phyloP scores from a whole-genome alignment of 2,888 invertebrate genomes.

The Acanthosoma haemorrhoidale region DNA sequence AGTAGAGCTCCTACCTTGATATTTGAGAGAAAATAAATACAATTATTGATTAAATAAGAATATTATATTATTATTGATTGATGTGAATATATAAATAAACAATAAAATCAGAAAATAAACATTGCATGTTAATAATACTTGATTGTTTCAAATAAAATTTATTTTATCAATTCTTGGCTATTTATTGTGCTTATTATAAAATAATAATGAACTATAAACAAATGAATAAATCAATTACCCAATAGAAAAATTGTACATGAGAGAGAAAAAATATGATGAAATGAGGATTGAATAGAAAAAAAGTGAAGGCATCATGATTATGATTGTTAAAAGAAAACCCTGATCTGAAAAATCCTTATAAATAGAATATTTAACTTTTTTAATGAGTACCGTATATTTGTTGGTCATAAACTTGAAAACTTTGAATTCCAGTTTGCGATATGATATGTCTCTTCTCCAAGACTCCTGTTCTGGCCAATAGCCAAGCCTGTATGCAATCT shows the following conservation, averaged over 20 bases:
- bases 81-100: too few relatives aligned
- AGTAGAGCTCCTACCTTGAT: too few relatives aligned
- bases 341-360: not conserved
- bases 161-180: too few relatives aligned
- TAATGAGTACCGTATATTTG: slow-evolving; percentile 8
- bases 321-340: too few relatives aligned
- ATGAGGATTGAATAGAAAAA: not conserved
- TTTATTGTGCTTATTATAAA: too few relatives aligned
- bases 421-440: not conserved
- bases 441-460: slow-evolving; percentile 18
- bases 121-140: too few relatives aligned
- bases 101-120: too few relatives aligned
- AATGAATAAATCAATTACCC: not conserved
- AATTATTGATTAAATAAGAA: too few relatives aligned
- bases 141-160: too few relatives aligned
- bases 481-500: slow-evolving; percentile 9
- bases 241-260: not conserved
- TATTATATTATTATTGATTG: too few relatives aligned
- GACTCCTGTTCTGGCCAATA: not conserved
- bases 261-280: not conserved
- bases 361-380: not conserved
- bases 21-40: too few relatives aligned
- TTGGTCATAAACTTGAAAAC: slow-evolving; percentile 10
- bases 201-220: not conserved
- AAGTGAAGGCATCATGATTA: not conserved